Evolutionary conservation across 2,113 vertebrate species (phyloP), one percentile per base, ranked within the genome.

Genomic region (Okapia johnstoni): DNA sequence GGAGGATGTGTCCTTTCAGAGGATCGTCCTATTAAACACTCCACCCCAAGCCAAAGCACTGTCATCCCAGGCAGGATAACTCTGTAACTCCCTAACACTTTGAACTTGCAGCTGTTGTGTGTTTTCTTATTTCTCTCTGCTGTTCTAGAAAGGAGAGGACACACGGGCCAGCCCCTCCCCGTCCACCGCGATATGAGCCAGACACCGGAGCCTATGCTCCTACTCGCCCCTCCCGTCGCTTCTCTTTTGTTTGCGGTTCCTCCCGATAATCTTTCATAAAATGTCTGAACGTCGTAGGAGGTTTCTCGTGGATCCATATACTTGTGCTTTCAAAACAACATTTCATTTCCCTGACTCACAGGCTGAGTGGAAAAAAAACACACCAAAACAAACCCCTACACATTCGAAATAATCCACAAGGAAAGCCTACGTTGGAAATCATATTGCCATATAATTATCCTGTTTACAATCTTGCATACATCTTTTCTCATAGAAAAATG

Each of bases 401-500:
- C 66, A 94, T 98, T 98, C n/a, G 96, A 97, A 98, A 94, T 60
- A 96, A 97, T 91, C 79, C 76, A 58, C 80, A 96, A 97, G 88
- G 97, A 96, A 97, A 98, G 95, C 46, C 93, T 98, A 77, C 86
- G 54, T 93, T 98, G 97, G 94, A 98, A 98, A 96, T 92, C 2
- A 12, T 96, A 98, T 95, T 97, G 92, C 96, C 96, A 54, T 98
- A 98, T 98, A 98, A 98, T 99, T 98, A 97, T 97, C 88, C 96
- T 99, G 99, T 99, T 99, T 98, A 98, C 98, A 98, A 97, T 98
- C 93, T 98, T 96, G 93, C 36, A n/a, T 98, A 97, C 98, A 97
- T 98, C 96, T 98, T 98, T 99, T 99, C 98, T 99, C 98, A 97
- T 88, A 99, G 97, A 99, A 98, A 98, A 98, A 99, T 97, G 98